Evolutionary conservation across 2,797 vertebrate genomes (phyloP).

Genomic region (Dermochelys coriacea): DNA sequence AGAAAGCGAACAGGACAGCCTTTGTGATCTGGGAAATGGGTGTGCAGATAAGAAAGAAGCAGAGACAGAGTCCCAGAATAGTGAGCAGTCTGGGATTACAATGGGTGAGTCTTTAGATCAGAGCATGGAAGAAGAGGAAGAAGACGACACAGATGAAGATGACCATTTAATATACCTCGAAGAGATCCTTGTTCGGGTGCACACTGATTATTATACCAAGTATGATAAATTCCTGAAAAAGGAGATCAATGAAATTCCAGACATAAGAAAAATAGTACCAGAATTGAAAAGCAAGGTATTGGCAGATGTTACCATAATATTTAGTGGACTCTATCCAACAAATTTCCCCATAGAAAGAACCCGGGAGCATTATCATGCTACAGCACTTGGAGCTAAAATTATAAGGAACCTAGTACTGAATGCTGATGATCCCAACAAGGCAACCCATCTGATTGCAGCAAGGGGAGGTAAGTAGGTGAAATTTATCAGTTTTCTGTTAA

Average conservation of each 20-base stretch:
- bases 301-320: constrained; percentile 88
- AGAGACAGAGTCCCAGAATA: constrained; percentile 96
- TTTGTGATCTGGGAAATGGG: constrained; percentile 89
- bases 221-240: constrained; percentile 89
- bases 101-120: constrained; percentile 95
- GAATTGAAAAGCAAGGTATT: constrained; percentile 93
- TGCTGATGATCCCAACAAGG: constrained; percentile 85
- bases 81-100: constrained; percentile 95
- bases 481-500: not conserved
- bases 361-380: constrained; percentile 94
- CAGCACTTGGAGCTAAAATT: constrained; percentile 92
- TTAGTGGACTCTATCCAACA: constrained; percentile 96
- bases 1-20: constrained; percentile 83
- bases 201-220: constrained; percentile 91
- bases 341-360: constrained; percentile 96
- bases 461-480: constrained; percentile 90
- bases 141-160: constrained; percentile 88
- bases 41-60: constrained; percentile 90
- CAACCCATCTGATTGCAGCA: constrained; percentile 94
- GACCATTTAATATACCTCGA: constrained; percentile 97
- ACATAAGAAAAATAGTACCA: constrained; percentile 94
- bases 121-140: constrained; percentile 92
- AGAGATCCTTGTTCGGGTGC: constrained; percentile 93
- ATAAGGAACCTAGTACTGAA: constrained; percentile 87
- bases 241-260: constrained; percentile 86